Base-by-base conservation (phyloP, 2,888 invertebrate species). In the Chaetogeoica ovagalla region DNA sequence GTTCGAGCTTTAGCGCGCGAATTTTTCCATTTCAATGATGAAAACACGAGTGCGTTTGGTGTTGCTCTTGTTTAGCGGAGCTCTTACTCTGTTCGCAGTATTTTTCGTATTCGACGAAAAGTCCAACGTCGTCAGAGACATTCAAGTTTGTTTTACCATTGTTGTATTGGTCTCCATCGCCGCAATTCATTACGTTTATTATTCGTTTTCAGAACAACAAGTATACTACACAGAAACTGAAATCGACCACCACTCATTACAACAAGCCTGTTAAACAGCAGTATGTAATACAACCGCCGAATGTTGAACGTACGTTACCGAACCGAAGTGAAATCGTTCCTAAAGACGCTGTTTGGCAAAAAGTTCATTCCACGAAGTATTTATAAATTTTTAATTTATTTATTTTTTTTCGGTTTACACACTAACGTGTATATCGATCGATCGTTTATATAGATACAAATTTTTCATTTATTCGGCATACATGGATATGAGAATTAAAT, bases 391-490 rank as follows among this genome's bases (percentile, higher is more conserved):
- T 19, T 37, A 13, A 8, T 63, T 39, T 57, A 6, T 62, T 6
- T 17, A 30, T 55, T 30, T 55, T 30, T 11, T 69, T 5, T 37
- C n/a, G 57, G 15, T 17, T 15, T 17, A 74, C 21, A 43, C 15
- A n/a, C 19, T 23, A 15, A 59, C 63, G 57, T 30, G 39, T 68
- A 7, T 30, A 30, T 30, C 30, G 30, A 30, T 59, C 63, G 37
- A 82, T 70, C 83, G 82, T 82, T 88, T 88, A 39, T 88, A 39
- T 88, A 92, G 94, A 86, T 94, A 91, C 86, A 94, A 94, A 86
- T 96, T 96, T 88, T 95, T 91, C 88, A 95, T 96, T 74, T 96
- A 94, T 86, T 95, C 96, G 15, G 96, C 96, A 72, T 96, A 92
- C 86, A 93, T 92, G 85, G 96, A 96, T 87, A 89, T 91, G 72